Conservation (phyloP, 2,888 invertebrate genomes). For the Patella pellucida region DNA sequence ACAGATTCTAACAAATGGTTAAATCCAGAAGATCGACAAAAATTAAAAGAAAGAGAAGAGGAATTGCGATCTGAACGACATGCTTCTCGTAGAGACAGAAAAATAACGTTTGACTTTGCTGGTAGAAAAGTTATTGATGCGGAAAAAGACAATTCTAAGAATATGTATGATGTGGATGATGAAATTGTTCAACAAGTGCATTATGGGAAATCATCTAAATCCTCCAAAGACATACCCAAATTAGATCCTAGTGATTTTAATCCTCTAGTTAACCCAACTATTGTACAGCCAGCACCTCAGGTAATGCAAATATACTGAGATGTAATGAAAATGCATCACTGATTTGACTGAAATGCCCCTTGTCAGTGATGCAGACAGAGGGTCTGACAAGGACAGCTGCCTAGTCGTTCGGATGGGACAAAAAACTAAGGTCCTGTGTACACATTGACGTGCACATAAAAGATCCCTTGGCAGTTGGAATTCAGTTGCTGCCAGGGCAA, state of each 20-base stretch:
- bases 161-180: constrained; percentile 71
- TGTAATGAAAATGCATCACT: no score
- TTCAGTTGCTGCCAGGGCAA: no score
- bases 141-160: constrained; percentile 39
- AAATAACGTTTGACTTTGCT: constrained; percentile 83
- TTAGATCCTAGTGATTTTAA: constrained; percentile 29
- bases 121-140: constrained; percentile 74
- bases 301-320: constrained; percentile 31
- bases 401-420: no score
- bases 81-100: constrained; percentile 78
- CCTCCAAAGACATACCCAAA: constrained; percentile 14
- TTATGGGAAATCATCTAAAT: constrained; percentile 51
- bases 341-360: no score
- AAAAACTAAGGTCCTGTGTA: no score
- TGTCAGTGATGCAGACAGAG: no score
- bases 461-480: no score
- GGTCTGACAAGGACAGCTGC: no score
- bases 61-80: constrained; percentile 80
- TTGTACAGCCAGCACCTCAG: constrained; percentile 51
- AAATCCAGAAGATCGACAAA: constrained; percentile 79
- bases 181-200: constrained; percentile 62
- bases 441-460: no score
- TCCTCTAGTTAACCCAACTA: constrained; percentile 59
- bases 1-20: constrained; percentile 86
- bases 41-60: constrained; percentile 79